Base-by-base conservation (phyloP, 2,888 invertebrate genomes). In the Lithophane leautieri region DNA sequence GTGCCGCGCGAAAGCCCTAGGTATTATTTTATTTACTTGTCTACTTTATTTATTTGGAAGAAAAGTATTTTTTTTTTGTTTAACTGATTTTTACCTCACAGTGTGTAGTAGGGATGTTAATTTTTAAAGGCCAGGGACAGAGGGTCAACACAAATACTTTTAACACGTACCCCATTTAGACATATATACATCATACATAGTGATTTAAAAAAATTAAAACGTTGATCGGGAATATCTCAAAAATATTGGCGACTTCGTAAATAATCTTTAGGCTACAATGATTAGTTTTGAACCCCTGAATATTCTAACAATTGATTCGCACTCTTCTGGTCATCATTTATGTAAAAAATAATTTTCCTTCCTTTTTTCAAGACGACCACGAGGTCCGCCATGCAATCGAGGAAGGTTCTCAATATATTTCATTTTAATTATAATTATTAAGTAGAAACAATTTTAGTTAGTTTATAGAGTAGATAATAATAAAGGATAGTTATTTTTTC, bases 1-100 rank as follows among this genome's bases (percentile, higher is more conserved):
- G 93, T 94, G 11, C 94, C 94, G 0, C 85, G 86, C 22, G 91
- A 94, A 88, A 3, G 67, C 1, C 44, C 50, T 80, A 94, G 94
- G 94, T 78, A 78, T 94, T 89, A 76, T 75, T 83, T 84, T 83
- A 73, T 77, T 82, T 70, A 58, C 14, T 76, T 81, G 61, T 52
- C 79, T 83, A 70, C 25, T 70, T 63, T 22, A 54, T 28, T 47
- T 16, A n/a, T n/a, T 60, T 56, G 12, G 11, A 40, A 50, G 3
- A 58, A 65, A 50, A 14, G 7, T 34, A 34, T 19, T 2, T n/a
- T 52, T 44, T 11, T 52, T 54, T 7, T 54, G 14, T 40, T 34
- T 44, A n/a, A n/a, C 28, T n/a, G 4, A 19, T 14, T 60, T 25
- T 25, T 28, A 22, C 6, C 2, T n/a, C 1, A 44, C 19, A n/a